Base-by-base conservation (phyloP, 2,113 vertebrate genomes). In the Protomyctophum bolini region DNA sequence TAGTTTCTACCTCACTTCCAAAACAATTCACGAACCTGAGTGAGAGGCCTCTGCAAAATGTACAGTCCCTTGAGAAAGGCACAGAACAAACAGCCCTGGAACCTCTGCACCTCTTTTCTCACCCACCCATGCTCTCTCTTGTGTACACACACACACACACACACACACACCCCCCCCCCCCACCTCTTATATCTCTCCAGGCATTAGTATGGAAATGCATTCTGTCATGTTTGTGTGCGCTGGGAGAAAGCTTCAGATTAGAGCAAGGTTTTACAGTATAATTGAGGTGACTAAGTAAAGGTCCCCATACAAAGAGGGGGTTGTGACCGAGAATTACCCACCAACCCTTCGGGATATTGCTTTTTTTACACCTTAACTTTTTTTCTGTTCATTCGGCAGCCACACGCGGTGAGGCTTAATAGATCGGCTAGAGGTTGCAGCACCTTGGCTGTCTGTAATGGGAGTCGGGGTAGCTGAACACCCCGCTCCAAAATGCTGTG, bases 251-350 rank as follows among this genome's bases (percentile, higher is more conserved):
- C 70, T 71, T 50, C 62, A 84, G 79, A 89, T 91, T 90, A 87
- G 74, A 85, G 72, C 76, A 79, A 80, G 73, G 86, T 76, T 86
- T 68, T 82, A 68, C 70, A 84, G 74, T 88, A 82, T 91, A 90
- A 93, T 83, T 90, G 83, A 91, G 79, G 82, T 92, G 87, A 51
- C 79, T 72, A 54, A 73, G 81, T 83, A 83, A 72, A 84, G 86
- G 82, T 88, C 86, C 79, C 50, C 10, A 81, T 73, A 45, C 64
- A 74, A 85, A 81, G 70, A 85, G 12, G 56, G 87, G 81, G 81
- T 68, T 88, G 83, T 58, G 72, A 89, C 81, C 78, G 70, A 70
- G 81, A 85, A 87, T 89, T 69, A 83, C 80, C 69, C 84, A 57
- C 15, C 58, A 28, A 79, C 74, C 74, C 83, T 81, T 72, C 15